Percentiles rank a stretch among this genome's conserved stretches.
Conservation (phyloP, 2,888 invertebrate species). For the Diplazon laetatorius region DNA sequence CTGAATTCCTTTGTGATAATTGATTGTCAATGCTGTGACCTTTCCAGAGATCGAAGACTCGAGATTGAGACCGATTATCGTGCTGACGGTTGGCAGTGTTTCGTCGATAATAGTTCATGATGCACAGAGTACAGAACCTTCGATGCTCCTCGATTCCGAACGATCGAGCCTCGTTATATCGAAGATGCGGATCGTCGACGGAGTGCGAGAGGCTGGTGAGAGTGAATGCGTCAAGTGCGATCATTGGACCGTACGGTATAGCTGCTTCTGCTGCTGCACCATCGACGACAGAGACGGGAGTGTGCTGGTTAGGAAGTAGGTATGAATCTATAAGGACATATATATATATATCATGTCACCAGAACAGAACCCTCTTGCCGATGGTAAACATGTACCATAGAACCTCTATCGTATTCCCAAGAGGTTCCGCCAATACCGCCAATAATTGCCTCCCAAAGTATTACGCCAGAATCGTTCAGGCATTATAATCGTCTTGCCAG, state of each 20-base stretch:
- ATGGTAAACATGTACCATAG: neutral
- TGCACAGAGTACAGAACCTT: constrained; percentile 1
- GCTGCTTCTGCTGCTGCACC: constrained; percentile 26
- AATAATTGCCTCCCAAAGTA: constrained; percentile 51
- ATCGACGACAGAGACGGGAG: constrained; percentile 32
- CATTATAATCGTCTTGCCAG: constrained; percentile 35
- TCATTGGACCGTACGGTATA: constrained; percentile 44
- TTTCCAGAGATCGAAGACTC: neutral
- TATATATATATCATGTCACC: constrained; percentile 25
- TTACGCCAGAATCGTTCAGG: constrained; percentile 34
- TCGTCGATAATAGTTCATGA: constrained; percentile 26
- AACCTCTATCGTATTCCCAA: constrained; percentile 10
- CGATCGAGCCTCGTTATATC: constrained; percentile 52
- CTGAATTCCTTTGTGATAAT: constrained; percentile 19
- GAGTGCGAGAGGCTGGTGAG: constrained; percentile 14
- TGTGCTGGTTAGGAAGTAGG: neutral
- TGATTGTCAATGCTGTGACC: constrained; percentile 4
- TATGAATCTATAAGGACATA: constrained; percentile 7
- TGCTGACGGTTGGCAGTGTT: neutral
- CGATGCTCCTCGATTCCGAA: constrained; percentile 34
- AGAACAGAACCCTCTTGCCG: constrained; percentile 7
- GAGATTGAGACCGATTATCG: constrained; percentile 14
- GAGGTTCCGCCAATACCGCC: constrained; percentile 37
- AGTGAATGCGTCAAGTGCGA: constrained; percentile 48
- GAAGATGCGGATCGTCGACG: constrained; percentile 35